phyloP scores from a whole-genome alignment of 2,113 vertebrate genomes.

The Gasterosteus aculeatus region DNA sequence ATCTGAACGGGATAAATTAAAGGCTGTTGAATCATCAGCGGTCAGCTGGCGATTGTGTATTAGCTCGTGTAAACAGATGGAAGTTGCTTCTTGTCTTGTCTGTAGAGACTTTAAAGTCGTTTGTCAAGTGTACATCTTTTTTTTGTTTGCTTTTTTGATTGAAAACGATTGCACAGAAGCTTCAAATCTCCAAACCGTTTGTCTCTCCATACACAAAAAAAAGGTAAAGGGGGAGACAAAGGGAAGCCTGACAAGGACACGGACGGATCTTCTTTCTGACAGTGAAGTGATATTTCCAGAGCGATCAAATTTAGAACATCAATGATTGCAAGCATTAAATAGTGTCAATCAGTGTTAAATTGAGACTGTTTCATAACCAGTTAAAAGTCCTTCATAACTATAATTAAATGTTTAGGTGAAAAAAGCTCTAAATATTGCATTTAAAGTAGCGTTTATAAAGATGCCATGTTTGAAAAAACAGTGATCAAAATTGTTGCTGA shows the following conservation, averaged over 20 bases:
- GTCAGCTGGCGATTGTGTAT: conserved; percentile 11
- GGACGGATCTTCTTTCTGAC: background rate
- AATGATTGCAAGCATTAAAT: background rate
- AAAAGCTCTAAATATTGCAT: no score
- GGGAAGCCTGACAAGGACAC: no score
- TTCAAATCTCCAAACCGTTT: background rate
- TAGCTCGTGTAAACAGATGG: conserved; percentile 21
- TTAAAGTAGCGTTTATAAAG: no score
- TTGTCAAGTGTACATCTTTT: no score
- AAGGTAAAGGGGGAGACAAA: background rate
- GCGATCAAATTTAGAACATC: background rate
- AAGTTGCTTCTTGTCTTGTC: background rate
- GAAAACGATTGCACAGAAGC: background rate
- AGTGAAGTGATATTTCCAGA: background rate
- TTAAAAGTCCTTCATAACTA: background rate
- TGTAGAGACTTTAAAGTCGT: background rate
- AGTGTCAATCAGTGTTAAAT: no score
- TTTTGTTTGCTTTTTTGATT: background rate
- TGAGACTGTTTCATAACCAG: background rate
- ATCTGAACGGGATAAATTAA: background rate
- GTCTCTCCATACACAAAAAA: background rate
- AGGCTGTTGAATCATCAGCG: conserved; percentile 13
- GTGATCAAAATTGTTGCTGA: no score
- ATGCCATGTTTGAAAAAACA: no score
- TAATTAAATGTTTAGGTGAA: background rate